These are phyloP conservation scores for Pissodes strobi DNA, from an alignment of 1,140 invertebrate species.

Conservation along the genomic window DNA sequence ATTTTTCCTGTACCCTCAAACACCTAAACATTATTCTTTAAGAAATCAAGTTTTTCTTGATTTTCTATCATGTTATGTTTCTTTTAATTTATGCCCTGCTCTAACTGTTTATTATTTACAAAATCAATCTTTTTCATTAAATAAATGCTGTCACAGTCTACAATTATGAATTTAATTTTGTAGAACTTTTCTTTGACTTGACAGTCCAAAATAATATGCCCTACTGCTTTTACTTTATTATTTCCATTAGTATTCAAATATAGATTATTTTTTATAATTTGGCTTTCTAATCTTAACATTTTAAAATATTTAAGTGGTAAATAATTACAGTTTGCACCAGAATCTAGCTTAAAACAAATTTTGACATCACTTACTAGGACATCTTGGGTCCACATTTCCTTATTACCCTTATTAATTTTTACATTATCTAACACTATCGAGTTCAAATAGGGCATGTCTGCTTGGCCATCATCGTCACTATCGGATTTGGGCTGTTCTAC, in stretches of 20 bases:
- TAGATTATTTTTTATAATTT: not conserved
- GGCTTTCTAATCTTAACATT: conserved; percentile 4
- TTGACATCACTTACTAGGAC: too few species aligned
- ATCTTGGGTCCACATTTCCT: too few species aligned
- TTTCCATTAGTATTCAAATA: conserved; percentile 10
- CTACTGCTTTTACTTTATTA: conserved; percentile 16
- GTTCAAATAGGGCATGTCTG: too few species aligned
- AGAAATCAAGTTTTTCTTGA: not conserved
- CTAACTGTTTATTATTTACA: not conserved
- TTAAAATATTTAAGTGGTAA: conserved; percentile 10
- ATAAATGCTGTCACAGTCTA: not conserved
- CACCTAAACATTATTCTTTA: not conserved
- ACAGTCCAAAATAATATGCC: not conserved
- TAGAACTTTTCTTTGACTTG: not conserved
- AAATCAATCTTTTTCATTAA: not conserved
- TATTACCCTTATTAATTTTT: too few species aligned
- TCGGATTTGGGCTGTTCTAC: too few species aligned
- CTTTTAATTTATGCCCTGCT: too few species aligned
- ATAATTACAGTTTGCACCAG: conserved; percentile 27
- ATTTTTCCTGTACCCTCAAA: conserved; percentile 1
- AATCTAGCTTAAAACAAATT: conserved; percentile 26
- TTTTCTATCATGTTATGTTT: too few species aligned
- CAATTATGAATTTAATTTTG: not conserved
- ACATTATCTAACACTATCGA: too few species aligned
- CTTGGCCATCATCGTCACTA: too few species aligned